phyloP scores from a whole-genome alignment of 2,113 vertebrate species.

The Pollimyrus isidori region DNA sequence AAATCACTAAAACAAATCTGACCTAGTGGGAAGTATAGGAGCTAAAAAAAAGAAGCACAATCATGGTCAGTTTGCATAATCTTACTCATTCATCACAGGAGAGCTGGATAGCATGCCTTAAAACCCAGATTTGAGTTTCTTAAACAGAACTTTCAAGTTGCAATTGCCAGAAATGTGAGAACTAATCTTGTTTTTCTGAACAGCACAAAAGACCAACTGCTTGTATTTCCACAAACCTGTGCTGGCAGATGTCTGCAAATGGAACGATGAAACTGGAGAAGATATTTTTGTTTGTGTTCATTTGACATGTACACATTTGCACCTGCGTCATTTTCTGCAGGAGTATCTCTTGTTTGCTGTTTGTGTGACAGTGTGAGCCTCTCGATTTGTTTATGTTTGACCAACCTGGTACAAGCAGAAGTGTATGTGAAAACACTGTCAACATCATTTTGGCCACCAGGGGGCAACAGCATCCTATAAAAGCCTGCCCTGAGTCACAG shows the following conservation, averaged over 20 bases:
- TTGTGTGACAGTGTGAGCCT: neutral
- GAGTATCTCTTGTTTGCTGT: neutral
- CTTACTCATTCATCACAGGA: neutral
- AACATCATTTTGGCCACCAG: constrained; percentile 41
- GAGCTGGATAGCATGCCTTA: neutral
- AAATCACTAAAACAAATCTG: neutral
- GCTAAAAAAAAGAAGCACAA: neutral
- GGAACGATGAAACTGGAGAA: neutral
- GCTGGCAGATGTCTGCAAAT: neutral
- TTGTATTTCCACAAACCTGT: neutral
- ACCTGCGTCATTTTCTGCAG: neutral
- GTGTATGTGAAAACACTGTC: neutral
- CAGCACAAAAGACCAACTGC: neutral
- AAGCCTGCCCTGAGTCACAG: neutral
- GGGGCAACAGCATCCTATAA: constrained; percentile 51
- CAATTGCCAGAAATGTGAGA: neutral
- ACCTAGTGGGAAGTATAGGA: neutral
- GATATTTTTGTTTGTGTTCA: neutral
- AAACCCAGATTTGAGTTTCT: too few relatives aligned
- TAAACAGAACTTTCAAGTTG: neutral
- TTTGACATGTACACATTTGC: neutral
- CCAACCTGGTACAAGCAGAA: neutral
- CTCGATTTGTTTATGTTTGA: neutral
- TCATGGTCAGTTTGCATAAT: neutral
- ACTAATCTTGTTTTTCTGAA: neutral